Conservation (phyloP, 2,888 invertebrate genomes). For the Ophraella communa region DNA sequence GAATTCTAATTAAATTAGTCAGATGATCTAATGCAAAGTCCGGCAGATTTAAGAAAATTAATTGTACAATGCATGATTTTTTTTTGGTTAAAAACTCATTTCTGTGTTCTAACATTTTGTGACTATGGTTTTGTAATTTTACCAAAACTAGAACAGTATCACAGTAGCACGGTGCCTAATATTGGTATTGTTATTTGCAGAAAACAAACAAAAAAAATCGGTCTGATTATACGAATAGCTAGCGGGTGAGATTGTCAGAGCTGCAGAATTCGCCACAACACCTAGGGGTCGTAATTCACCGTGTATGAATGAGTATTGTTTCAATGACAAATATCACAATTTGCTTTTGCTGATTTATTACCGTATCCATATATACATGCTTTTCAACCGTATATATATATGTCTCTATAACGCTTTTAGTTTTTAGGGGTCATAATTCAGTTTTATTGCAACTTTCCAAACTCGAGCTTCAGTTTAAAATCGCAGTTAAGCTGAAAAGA, state of each 20-base stretch:
- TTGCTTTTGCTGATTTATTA: conserved; percentile 47
- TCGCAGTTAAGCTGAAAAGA: neutral
- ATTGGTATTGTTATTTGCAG: conserved; percentile 5
- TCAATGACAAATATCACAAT: conserved; percentile 46
- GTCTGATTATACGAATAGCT: conserved; percentile 8
- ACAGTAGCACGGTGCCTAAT: too few relatives aligned
- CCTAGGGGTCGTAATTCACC: conserved; percentile 23
- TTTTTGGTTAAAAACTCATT: too few relatives aligned
- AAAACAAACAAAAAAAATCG: conserved; percentile 1
- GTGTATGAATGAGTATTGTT: conserved; percentile 36
- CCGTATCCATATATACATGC: conserved; percentile 21
- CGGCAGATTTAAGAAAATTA: too few relatives aligned
- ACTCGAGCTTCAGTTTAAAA: conserved; percentile 30
- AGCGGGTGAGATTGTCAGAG: conserved; percentile 3
- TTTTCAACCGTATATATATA: conserved; percentile 40
- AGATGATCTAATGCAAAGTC: too few relatives aligned
- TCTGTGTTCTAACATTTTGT: too few relatives aligned
- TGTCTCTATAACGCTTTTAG: conserved; percentile 39
- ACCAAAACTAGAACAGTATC: too few relatives aligned
- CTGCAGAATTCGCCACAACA: conserved; percentile 22
- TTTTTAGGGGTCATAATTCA: conserved; percentile 41
- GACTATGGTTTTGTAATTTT: too few relatives aligned
- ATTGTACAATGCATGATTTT: too few relatives aligned
- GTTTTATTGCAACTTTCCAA: conserved; percentile 37
- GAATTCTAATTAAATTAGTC: too few relatives aligned